These are phyloP conservation scores for Pandemis cinnamomeana DNA, from an alignment of 2,888 invertebrate species.

Conservation along the genomic window DNA sequence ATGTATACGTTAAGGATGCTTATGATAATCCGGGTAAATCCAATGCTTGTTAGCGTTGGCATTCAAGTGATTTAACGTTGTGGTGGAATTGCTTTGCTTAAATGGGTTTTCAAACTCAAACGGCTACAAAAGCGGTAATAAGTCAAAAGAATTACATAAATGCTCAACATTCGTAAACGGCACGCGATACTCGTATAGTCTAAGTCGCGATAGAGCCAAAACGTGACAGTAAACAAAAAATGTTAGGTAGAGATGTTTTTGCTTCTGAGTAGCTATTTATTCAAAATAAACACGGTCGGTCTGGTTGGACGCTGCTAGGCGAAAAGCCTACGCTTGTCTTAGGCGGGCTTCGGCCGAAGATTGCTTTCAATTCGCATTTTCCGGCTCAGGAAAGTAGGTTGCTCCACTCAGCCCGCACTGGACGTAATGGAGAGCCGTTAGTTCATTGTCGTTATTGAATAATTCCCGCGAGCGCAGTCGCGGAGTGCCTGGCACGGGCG, in stretches of 20 bases:
- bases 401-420: constrained; percentile 70
- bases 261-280: neutral
- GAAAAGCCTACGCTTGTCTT: constrained; percentile 43
- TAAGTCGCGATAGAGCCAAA: neutral
- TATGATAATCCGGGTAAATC: constrained; percentile 25
- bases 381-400: constrained; percentile 82
- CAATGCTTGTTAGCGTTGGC: constrained; percentile 5
- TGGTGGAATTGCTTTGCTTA: neutral
- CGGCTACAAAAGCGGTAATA: neutral
- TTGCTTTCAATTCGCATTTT: constrained; percentile 83
- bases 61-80: constrained; percentile 1
- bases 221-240: neutral
- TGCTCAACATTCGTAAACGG: neutral
- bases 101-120: neutral
- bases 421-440: constrained; percentile 80
- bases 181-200: neutral
- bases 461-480: constrained; percentile 68
- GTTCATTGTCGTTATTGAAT: constrained; percentile 82
- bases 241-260: neutral
- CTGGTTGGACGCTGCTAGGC: neutral
- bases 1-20: neutral
- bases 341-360: constrained; percentile 74
- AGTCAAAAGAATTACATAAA: neutral
- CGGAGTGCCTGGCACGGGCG: constrained; percentile 50
- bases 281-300: neutral